A percentile compares a stretch with the other conserved stretches of the same genome.
Conservation (phyloP, 1,140 invertebrate species). For the Dryas iulia region DNA sequence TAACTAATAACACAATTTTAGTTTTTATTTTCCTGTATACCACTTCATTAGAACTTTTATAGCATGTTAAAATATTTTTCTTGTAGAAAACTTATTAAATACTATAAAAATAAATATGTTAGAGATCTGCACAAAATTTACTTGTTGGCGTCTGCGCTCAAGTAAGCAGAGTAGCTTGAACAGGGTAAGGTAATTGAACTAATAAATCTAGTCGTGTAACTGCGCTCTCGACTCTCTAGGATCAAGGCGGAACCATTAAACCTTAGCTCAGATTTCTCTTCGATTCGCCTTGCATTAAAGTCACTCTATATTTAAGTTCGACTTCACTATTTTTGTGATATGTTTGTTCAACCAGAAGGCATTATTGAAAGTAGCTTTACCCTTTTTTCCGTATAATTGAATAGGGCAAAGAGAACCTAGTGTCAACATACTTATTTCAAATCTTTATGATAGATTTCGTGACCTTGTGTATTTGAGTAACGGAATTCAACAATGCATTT, state of each 20-base stretch:
- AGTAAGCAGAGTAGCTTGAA: slow-evolving; percentile 60
- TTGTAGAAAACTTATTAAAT: slow-evolving; percentile 35
- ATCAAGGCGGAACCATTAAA: slow-evolving; percentile 68
- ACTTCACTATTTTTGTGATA: background rate
- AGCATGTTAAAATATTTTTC: slow-evolving; percentile 25
- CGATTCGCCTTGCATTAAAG: slow-evolving; percentile 25
- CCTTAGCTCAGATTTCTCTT: slow-evolving; percentile 54
- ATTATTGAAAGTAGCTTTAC: too few species aligned
- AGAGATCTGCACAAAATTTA: slow-evolving; percentile 63
- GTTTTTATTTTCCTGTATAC: too few species aligned
- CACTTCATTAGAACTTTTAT: too few species aligned
- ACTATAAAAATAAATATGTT: slow-evolving; percentile 27
- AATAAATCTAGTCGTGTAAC: slow-evolving; percentile 74
- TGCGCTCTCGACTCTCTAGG: slow-evolving; percentile 57
- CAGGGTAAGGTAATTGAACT: slow-evolving; percentile 73
- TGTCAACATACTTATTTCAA: too few species aligned
- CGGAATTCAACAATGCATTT: too few species aligned
- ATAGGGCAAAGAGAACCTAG: too few species aligned
- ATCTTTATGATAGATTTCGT: too few species aligned
- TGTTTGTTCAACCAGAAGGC: background rate
- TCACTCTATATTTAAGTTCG: slow-evolving; percentile 5
- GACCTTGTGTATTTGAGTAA: too few species aligned
- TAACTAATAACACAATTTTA: too few species aligned
- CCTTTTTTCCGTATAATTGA: too few species aligned
- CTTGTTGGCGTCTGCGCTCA: slow-evolving; percentile 65